Evolutionary conservation across 2,888 invertebrate species (phyloP).

Genomic region (Lithophane ornitopus): DNA sequence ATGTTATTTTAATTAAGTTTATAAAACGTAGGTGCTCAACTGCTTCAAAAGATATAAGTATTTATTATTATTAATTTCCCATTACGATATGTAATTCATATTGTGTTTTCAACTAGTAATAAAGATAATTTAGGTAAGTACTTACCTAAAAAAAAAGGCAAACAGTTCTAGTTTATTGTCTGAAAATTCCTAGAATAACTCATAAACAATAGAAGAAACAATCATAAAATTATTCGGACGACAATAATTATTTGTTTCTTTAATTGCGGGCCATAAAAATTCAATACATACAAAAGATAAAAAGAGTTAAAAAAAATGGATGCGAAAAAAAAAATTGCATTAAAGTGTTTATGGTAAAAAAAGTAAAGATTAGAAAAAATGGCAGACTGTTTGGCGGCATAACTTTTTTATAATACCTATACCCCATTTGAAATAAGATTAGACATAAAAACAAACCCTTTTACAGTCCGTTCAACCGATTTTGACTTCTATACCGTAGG

Average conservation of each 20-base stretch:
- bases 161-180: conserved; percentile 21
- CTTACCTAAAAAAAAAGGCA: not conserved
- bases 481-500: no score
- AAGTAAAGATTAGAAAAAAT: conserved; percentile 1
- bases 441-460: no score
- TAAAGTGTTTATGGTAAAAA: conserved; percentile 18
- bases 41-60: no score
- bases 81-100: not conserved
- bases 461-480: no score
- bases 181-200: conserved; percentile 16
- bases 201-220: conserved; percentile 18
- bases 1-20: not conserved
- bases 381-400: conserved; percentile 48
- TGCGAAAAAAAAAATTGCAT: not conserved
- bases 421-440: no score
- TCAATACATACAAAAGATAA: conserved; percentile 18
- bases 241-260: not conserved
- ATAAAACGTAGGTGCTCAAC: no score
- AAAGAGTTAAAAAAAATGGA: conserved; percentile 7
- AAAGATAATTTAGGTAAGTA: not conserved
- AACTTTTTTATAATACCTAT: no score
- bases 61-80: not conserved
- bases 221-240: conserved; percentile 1
- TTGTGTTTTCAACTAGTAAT: not conserved
- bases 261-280: conserved; percentile 24